A percentile compares a stretch with the other conserved stretches of the same genome.
phyloP scores from a whole-genome alignment of 2,888 invertebrate species.

The Linnaemya tessellans region DNA sequence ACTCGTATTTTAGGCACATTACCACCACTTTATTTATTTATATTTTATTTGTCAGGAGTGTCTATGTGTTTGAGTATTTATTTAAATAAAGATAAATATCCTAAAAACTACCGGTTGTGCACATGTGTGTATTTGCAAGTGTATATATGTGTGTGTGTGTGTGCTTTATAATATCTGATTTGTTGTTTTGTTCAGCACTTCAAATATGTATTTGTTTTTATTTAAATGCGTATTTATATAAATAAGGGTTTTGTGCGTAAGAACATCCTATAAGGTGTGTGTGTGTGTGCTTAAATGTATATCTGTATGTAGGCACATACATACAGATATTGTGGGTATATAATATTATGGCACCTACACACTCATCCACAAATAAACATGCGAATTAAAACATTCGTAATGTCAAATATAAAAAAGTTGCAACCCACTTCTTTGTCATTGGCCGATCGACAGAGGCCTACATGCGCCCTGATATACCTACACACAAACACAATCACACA shows the following conservation, averaged over 20 bases:
- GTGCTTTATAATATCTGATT: neutral
- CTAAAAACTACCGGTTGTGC: neutral
- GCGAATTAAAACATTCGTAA: constrained; percentile 55
- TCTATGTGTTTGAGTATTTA: neutral
- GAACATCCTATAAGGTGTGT: neutral
- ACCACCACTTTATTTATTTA: constrained; percentile 42
- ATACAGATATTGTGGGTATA: constrained; percentile 7
- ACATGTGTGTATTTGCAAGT: neutral
- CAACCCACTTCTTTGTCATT: constrained; percentile 74
- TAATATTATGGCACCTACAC: constrained; percentile 56
- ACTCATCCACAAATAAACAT: constrained; percentile 41
- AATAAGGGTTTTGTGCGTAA: constrained; percentile 22
- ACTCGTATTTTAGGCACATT: constrained; percentile 34
- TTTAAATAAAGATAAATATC: constrained; percentile 31
- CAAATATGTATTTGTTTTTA: neutral
- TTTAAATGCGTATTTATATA: neutral
- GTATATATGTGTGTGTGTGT: neutral
- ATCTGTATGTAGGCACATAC: neutral
- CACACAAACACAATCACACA: constrained; percentile 8
- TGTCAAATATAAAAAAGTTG: constrained; percentile 68
- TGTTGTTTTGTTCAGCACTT: neutral
- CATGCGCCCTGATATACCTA: constrained; percentile 60
- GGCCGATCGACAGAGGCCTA: constrained; percentile 67
- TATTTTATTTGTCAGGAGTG: constrained; percentile 36
- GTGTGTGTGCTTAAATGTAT: neutral